Evolutionary conservation across 35 echinoderm and acorn worm species (phyloP), one percentile per base, ranked within the genome.

Genomic region (Apostichopus japonicus): DNA sequence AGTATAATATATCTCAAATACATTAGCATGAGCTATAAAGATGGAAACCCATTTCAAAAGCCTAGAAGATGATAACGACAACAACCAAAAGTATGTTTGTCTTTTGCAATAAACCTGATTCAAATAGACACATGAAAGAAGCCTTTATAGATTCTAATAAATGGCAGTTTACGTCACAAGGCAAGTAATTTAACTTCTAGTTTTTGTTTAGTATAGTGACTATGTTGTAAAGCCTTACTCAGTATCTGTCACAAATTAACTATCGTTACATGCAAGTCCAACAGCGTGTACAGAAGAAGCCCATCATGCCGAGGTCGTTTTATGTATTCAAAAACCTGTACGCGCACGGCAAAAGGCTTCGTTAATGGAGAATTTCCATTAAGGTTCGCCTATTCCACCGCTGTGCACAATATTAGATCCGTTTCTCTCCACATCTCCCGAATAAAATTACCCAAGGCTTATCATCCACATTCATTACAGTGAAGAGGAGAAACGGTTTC

Each of bases 391-490:
- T 11, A 15, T 67, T 8, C 63, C 63, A 75, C 71, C 6, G 17
- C 81, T 23, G 81, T 58, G 81, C 53, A 57, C 81, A 84, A 84
- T 57, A 84, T 84, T 84, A 58, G n/a, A 84, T 24, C 17, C 81
- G 10, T n/a, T 84, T 84, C 81, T 84, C 54, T 84, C 33, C 81
- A 84, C 81, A 84, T 84, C 81, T 57, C 81, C 5, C 54, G 57
- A 84, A 58, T 58, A 84, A 84, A 84, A 58, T 84, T 58, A 8
- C 81, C 81, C 53, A 55, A 55, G 81, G 81, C 81, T 84, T 84
- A 84, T 84, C 81, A 57, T 84, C 81, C 55, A 59, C 81, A 84
- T 84, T 84, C 81, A 84, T 84, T 84, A 84, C 81, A 58, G 54
- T 57, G 81, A 84, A 51, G 81, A 62, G 81, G 57, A 84, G 81